Evolutionary conservation across 2,888 invertebrate genomes (phyloP).

Genomic region (Athalia cordata): DNA sequence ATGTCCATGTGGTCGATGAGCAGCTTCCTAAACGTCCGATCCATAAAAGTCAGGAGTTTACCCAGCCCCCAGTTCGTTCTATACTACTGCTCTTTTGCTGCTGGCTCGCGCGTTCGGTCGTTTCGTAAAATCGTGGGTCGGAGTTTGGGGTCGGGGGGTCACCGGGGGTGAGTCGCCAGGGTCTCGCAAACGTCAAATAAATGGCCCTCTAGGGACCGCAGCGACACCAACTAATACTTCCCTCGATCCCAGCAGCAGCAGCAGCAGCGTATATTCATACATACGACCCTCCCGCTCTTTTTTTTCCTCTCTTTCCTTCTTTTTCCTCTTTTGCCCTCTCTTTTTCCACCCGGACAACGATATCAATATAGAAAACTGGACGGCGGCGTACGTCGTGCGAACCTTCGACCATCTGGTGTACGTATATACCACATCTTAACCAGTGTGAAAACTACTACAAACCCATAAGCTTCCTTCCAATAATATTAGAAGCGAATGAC

Average conservation of each 20-base stretch:
- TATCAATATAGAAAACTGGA: constrained; percentile 65
- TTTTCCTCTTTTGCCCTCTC: no score
- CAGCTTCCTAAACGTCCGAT: constrained; percentile 56
- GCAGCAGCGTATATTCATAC: constrained; percentile 29
- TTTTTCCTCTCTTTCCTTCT: no score
- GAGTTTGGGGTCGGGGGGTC: constrained; percentile 49
- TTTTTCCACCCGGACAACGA: constrained; percentile 47
- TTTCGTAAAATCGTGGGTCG: constrained; percentile 50
- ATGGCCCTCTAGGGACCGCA: constrained; percentile 62
- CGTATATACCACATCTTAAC: no score
- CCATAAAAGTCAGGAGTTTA: constrained; percentile 59
- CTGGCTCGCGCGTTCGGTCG: constrained; percentile 50
- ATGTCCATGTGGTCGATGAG: constrained; percentile 34
- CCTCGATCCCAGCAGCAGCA: constrained; percentile 27
- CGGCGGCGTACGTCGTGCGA: constrained; percentile 43
- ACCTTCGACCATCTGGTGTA: background rate
- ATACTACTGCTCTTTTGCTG: constrained; percentile 36
- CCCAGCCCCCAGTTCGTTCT: no score
- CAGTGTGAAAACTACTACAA: constrained; percentile 20
- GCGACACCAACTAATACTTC: constrained; percentile 65
- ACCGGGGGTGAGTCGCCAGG: constrained; percentile 35
- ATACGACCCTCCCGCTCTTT: background rate
- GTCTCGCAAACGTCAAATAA: constrained; percentile 63
- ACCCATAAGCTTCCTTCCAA: constrained; percentile 47
- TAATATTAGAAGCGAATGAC: constrained; percentile 69